Percentiles rank a stretch among this genome's conserved stretches.
These are phyloP conservation scores for Xiphophorus birchmanni DNA, from an alignment of 2,797 vertebrate genomes.

Conservation along the genomic window DNA sequence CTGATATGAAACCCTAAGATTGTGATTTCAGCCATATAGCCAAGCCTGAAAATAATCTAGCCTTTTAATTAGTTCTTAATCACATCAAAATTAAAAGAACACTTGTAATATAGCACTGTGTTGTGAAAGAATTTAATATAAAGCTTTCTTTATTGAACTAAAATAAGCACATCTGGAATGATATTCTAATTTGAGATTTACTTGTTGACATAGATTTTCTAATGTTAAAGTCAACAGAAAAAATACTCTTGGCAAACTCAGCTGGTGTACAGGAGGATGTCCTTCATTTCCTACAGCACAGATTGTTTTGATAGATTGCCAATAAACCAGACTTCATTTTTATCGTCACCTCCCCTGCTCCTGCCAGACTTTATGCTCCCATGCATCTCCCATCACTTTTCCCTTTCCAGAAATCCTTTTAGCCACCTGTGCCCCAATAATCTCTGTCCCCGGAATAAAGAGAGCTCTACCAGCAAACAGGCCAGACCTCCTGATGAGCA, in stretches of 20 bases:
- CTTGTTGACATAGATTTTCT: not conserved
- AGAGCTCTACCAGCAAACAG: slow-evolving; percentile 22
- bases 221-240: not conserved
- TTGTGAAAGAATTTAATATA: not conserved
- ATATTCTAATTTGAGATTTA: not conserved
- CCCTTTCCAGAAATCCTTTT: slow-evolving; percentile 35
- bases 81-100: not conserved
- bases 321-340: not conserved
- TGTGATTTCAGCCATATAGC: no score
- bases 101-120: not conserved
- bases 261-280: not conserved
- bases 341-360: not conserved
- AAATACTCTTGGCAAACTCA: not conserved
- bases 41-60: no score
- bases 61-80: no score
- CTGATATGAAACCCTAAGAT: no score
- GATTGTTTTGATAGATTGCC: not conserved
- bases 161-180: not conserved
- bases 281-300: not conserved
- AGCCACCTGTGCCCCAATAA: slow-evolving; percentile 60
- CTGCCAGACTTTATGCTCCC: slow-evolving; percentile 5
- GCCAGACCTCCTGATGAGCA: slow-evolving; percentile 49
- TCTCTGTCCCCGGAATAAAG: slow-evolving; percentile 14
- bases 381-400: slow-evolving; percentile 14
- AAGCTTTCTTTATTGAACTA: not conserved